Conservation (phyloP, 2,888 invertebrate species). For the Epistrophe grossulariae region DNA sequence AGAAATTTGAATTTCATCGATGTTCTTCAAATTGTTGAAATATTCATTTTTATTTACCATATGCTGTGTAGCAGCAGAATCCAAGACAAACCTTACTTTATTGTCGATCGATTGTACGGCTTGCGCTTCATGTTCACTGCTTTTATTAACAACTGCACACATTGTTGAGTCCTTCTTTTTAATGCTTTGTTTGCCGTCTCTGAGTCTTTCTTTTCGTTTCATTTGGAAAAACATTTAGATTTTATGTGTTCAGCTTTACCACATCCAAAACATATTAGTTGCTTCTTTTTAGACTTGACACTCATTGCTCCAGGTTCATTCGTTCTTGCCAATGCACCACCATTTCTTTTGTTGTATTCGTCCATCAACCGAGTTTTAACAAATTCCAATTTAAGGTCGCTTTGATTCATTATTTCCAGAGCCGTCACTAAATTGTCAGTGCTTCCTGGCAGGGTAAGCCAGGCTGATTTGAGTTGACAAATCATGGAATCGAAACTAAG, state of each 20-base stretch:
- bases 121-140: too few relatives aligned
- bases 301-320: neutral
- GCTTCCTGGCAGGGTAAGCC: neutral
- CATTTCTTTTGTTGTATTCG: conserved; percentile 4
- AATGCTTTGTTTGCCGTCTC: neutral
- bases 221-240: neutral
- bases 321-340: neutral
- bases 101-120: too few relatives aligned
- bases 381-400: too few relatives aligned
- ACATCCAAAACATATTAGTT: neutral
- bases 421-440: too few relatives aligned
- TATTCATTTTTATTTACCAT: too few relatives aligned
- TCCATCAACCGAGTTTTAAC: neutral
- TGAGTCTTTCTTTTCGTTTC: neutral
- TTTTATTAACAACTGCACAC: too few relatives aligned
- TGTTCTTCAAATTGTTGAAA: too few relatives aligned
- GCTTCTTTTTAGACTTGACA: neutral
- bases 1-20: too few relatives aligned
- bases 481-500: neutral
- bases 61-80: too few relatives aligned
- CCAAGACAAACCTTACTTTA: too few relatives aligned
- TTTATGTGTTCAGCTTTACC: conserved; percentile 8
- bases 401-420: too few relatives aligned
- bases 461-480: neutral
- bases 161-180: neutral